Evolutionary conservation across 2,797 vertebrate species (phyloP).

Genomic region (Molossus alvarezi): DNA sequence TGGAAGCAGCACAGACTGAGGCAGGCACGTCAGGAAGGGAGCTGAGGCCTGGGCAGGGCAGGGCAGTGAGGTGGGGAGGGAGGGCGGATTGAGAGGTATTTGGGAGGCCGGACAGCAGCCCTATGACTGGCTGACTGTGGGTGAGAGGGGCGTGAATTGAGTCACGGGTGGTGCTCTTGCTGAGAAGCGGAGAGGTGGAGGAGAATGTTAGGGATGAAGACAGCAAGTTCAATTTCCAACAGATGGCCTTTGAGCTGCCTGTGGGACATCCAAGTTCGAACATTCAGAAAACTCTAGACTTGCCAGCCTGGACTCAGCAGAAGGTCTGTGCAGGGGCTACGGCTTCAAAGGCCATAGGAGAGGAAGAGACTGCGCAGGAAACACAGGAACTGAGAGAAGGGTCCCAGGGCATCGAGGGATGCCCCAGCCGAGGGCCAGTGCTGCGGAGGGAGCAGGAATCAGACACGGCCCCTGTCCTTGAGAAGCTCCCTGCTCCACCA

Average conservation of each 20-base stretch:
- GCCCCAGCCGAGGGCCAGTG: not conserved
- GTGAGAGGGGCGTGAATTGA: rapidly evolving
- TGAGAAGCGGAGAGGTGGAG: not conserved
- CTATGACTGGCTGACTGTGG: not conserved
- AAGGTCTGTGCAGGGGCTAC: no score
- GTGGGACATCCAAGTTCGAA: not conserved
- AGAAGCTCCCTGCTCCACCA: not conserved
- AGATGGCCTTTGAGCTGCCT: not conserved
- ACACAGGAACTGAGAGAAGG: not conserved
- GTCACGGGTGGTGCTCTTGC: rapidly evolving
- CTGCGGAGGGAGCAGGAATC: not conserved
- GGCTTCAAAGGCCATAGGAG: not conserved
- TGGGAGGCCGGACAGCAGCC: not conserved
- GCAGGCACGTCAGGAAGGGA: not conserved
- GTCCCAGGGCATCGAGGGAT: not conserved
- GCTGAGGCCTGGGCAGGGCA: rapidly evolving
- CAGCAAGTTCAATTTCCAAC: rapidly evolving
- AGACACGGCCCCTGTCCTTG: not conserved
- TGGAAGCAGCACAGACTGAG: rapidly evolving
- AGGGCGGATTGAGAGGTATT: not conserved
- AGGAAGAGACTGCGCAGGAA: not conserved
- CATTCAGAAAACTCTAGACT: not conserved
- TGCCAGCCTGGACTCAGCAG: not conserved
- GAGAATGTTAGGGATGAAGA: not conserved
- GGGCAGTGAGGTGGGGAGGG: not conserved